Evolutionary conservation across 2,113 vertebrate genomes (phyloP), one percentile per base, ranked within the genome.

Genomic region (Hystrix cristata): DNA sequence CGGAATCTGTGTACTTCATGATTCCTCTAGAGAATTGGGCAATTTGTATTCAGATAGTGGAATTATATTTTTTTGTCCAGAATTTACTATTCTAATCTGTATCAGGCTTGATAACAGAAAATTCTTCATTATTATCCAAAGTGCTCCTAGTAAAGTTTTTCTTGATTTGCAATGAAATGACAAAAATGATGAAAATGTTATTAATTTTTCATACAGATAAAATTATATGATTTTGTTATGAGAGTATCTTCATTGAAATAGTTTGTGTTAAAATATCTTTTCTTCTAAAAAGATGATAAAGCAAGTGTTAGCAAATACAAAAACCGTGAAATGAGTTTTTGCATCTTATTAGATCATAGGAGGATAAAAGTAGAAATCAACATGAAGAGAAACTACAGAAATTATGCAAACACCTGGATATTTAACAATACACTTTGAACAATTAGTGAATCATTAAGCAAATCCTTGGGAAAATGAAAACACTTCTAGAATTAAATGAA

Each of bases 201-300:
- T n/a, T 79, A 67, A 43, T 87, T 86, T 96, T 93, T 67, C n/a
- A 90, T 25, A 87, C 11, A 83, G 25, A 3, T 94, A 83, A 91
- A 97, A 65, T 67, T 86, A 2, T 92, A 25, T 69, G 21, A 71
- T 72, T 91, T 89, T 87, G 48, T 94, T 96, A 65, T 87, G 29
- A 84, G 19, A 59, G 1, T 91, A 29, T 94, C 2, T 78, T 87
- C 5, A 94, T 57, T 8, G 62, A 84, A 87, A 43, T 94, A 94
- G 51, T 88, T 91, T 82, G 18, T 76, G 55, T 69, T 87, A 91
- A 89, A 79, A 85, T 85, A 71, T 46, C 3, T 84, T 88, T 86
- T 46, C 23, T 74, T 72, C 43, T 43, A 43, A 74, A 27, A 48
- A 48, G 23, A 74, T 25, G 46, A 27, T 13, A 46, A 74, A 74